Percentiles rank a stretch among this genome's conserved stretches.
These are phyloP conservation scores for Rhizomys pruinosus DNA, from an alignment of 2,113 vertebrate genomes.

Conservation along the genomic window DNA sequence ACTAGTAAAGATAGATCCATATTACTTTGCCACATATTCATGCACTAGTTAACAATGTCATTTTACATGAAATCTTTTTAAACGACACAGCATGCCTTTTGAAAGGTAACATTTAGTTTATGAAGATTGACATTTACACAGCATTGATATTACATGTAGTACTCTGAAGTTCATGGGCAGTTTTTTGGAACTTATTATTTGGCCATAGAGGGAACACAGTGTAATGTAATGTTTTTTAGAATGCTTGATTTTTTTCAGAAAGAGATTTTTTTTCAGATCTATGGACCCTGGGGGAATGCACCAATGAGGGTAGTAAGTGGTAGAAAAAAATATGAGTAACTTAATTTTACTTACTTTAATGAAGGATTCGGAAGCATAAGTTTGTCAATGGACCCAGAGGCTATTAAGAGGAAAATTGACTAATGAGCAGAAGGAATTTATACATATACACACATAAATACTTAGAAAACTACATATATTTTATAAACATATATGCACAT, in stretches of 20 bases:
- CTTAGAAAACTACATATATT: background rate
- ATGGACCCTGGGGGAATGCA: background rate
- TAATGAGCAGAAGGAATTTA: slow-evolving; percentile 44
- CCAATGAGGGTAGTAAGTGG: slow-evolving; percentile 36
- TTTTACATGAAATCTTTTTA: slow-evolving; percentile 73
- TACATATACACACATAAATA: background rate
- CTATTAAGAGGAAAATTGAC: slow-evolving; percentile 54
- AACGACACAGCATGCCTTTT: slow-evolving; percentile 78
- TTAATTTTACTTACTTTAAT: slow-evolving; percentile 50
- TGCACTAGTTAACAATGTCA: slow-evolving; percentile 77
- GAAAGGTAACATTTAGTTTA: slow-evolving; percentile 74
- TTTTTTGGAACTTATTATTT: slow-evolving; percentile 54
- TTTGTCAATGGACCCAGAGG: slow-evolving; percentile 64
- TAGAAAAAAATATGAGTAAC: slow-evolving; percentile 28
- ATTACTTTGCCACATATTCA: slow-evolving; percentile 78
- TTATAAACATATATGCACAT: background rate
- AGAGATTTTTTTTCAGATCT: slow-evolving; percentile 40
- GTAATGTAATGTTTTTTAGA: slow-evolving; percentile 21
- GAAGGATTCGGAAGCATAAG: slow-evolving; percentile 61
- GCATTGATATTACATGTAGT: slow-evolving; percentile 71
- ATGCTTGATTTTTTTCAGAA: slow-evolving; percentile 50
- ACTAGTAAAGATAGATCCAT: slow-evolving; percentile 76
- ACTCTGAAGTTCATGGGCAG: slow-evolving; percentile 73
- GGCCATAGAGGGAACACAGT: slow-evolving; percentile 61
- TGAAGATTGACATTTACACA: slow-evolving; percentile 74